Conservation (phyloP, 2,888 invertebrate species). For the Caenorhabditis japonica region DNA sequence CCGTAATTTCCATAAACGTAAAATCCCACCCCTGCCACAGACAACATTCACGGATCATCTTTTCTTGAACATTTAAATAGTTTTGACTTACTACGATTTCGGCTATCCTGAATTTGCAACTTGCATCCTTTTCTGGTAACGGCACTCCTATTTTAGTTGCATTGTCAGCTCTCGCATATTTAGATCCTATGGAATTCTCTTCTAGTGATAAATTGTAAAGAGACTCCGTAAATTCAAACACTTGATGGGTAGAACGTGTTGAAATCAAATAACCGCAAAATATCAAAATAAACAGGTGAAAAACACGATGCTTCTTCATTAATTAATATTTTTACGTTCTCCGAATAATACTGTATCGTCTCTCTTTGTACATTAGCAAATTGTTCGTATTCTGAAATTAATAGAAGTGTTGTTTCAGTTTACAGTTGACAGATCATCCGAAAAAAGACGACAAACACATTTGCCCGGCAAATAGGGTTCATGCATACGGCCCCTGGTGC, state of each 20-base stretch:
- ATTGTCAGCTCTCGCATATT: constrained; percentile 80
- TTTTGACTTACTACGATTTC: constrained; percentile 51
- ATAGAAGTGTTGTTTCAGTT: no score
- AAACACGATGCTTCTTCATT: constrained; percentile 44
- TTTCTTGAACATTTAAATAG: constrained; percentile 2
- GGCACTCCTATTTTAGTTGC: constrained; percentile 85
- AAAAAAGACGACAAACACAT: no score
- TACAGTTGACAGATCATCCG: no score
- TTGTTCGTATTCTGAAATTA: not conserved
- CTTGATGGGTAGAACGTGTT: constrained; percentile 17
- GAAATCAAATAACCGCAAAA: constrained; percentile 14
- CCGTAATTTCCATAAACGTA: no score
- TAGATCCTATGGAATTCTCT: constrained; percentile 83
- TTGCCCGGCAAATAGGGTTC: no score
- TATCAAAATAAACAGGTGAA: constrained; percentile 32
- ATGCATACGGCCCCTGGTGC: no score
- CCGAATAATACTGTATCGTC: not conserved
- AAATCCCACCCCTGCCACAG: no score
- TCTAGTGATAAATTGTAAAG: constrained; percentile 90
- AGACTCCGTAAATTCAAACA: constrained; percentile 84
- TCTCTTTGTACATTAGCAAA: constrained; percentile 2
- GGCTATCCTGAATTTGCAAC: constrained; percentile 87
- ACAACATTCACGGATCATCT: no score
- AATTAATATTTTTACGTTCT: not conserved
- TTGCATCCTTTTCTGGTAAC: constrained; percentile 78